Percentiles rank a stretch among this genome's conserved stretches.
Evolutionary conservation across 2,888 invertebrate genomes (phyloP).

Genomic region (Trissoscelio sp.): DNA sequence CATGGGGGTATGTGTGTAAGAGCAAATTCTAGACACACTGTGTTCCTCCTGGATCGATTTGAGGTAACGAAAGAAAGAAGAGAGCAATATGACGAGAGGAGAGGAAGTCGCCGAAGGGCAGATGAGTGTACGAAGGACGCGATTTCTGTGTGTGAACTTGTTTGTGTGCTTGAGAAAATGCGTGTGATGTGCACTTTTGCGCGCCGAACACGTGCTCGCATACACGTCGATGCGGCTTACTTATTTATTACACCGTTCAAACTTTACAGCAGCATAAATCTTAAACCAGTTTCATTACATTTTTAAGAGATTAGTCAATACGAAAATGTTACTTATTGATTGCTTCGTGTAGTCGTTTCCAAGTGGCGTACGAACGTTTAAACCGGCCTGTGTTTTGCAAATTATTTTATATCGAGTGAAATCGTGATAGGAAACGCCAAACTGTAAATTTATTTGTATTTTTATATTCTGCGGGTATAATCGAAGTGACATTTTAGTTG

Average conservation of each 20-base stretch:
- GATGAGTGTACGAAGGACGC: slow-evolving; percentile 23
- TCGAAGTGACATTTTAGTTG: background rate
- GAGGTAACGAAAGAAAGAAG: slow-evolving; percentile 55
- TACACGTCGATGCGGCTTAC: slow-evolving; percentile 23
- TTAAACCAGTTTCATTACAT: slow-evolving; percentile 41
- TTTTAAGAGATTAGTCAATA: slow-evolving; percentile 53
- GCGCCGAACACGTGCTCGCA: slow-evolving; percentile 33
- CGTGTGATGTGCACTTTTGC: slow-evolving; percentile 48
- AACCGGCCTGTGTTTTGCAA: slow-evolving; percentile 4
- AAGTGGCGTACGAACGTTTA: background rate
- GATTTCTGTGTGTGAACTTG: background rate
- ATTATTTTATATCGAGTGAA: slow-evolving; percentile 12
- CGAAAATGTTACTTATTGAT: slow-evolving; percentile 48
- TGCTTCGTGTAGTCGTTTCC: slow-evolving; percentile 2
- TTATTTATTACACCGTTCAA: slow-evolving; percentile 53
- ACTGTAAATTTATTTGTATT: background rate
- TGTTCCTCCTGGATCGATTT: slow-evolving; percentile 38
- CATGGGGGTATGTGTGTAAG: background rate
- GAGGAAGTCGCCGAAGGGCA: slow-evolving; percentile 38
- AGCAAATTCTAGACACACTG: slow-evolving; percentile 33
- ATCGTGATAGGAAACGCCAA: background rate
- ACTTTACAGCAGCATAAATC: slow-evolving; percentile 55
- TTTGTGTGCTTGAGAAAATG: slow-evolving; percentile 23
- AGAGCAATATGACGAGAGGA: slow-evolving; percentile 26
- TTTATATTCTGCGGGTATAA: background rate